phyloP scores from a whole-genome alignment of 2,113 vertebrate species.

The Galeopterus variegatus region DNA sequence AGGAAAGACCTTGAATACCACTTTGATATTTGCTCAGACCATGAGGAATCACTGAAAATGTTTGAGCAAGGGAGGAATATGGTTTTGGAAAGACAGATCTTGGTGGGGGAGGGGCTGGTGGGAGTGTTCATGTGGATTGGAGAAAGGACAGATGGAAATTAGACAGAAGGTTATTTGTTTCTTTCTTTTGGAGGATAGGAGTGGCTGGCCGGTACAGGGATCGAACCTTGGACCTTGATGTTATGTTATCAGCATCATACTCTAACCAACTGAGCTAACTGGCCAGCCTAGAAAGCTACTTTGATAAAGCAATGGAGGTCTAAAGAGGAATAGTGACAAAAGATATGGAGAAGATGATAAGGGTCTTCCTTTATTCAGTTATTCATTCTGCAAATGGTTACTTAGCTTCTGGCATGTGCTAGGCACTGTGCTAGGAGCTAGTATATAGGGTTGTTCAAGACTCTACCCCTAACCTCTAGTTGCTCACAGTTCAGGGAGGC shows the following conservation, averaged over 20 bases:
- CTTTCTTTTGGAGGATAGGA: too few species aligned
- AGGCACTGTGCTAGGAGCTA: not conserved
- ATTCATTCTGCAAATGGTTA: not conserved
- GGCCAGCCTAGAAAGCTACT: too few species aligned
- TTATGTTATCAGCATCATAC: too few species aligned
- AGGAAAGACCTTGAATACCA: not conserved
- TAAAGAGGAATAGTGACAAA: not conserved
- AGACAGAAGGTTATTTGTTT: not conserved
- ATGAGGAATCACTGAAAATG: not conserved
- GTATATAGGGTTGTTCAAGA: not conserved
- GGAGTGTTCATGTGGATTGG: not conserved
- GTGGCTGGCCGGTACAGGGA: too few species aligned
- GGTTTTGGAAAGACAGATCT: not conserved
- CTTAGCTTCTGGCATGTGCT: not conserved
- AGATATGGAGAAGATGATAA: not conserved
- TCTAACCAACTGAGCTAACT: too few species aligned
- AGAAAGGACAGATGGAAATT: slow-evolving; percentile 2
- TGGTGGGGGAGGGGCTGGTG: not conserved
- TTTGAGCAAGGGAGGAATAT: not conserved
- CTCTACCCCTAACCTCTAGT: not conserved
- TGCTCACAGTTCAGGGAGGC: not conserved
- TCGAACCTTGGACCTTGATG: too few species aligned
- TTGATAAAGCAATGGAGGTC: not conserved
- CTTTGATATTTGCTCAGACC: not conserved
- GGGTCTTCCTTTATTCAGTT: not conserved